These are phyloP conservation scores for Periplaneta americana DNA, from an alignment of 1,140 invertebrate genomes.

Conservation along the genomic window DNA sequence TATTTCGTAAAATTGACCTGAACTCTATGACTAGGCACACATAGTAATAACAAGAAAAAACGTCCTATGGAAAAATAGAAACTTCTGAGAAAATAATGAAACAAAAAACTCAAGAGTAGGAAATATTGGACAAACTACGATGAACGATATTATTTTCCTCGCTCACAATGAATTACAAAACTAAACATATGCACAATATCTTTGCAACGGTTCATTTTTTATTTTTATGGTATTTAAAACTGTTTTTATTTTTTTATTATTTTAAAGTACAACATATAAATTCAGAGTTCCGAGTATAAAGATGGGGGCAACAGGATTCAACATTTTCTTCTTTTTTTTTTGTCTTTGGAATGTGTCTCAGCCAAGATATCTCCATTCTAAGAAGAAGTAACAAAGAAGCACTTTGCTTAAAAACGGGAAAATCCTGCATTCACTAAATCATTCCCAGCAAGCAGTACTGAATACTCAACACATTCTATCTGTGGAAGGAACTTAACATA, in stretches of 20 bases:
- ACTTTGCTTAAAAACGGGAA: neutral
- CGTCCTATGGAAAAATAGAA: slow-evolving; percentile 25
- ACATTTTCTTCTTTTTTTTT: neutral
- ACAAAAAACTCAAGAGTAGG: slow-evolving; percentile 21
- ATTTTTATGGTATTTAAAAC: slow-evolving; percentile 10
- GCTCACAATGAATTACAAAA: slow-evolving; percentile 22
- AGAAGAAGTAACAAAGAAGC: neutral
- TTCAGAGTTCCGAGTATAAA: slow-evolving; percentile 14
- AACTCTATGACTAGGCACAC: slow-evolving; percentile 25
- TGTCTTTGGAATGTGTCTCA: slow-evolving; percentile 19
- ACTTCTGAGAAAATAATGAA: slow-evolving; percentile 25
- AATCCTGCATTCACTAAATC: neutral
- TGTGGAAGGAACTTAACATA: neutral
- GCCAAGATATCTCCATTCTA: neutral
- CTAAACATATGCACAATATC: slow-evolving; percentile 23
- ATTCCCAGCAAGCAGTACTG: neutral
- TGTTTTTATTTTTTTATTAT: slow-evolving; percentile 4
- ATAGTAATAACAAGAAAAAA: slow-evolving; percentile 23
- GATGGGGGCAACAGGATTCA: slow-evolving; percentile 12
- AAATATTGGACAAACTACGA: slow-evolving; percentile 21
- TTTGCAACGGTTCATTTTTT: slow-evolving; percentile 21
- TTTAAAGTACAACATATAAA: slow-evolving; percentile 18
- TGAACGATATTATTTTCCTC: slow-evolving; percentile 17
- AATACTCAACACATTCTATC: neutral
- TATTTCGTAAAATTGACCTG: slow-evolving; percentile 21